phyloP scores from a whole-genome alignment of 1,140 invertebrate species.

The Phortica variegata region DNA sequence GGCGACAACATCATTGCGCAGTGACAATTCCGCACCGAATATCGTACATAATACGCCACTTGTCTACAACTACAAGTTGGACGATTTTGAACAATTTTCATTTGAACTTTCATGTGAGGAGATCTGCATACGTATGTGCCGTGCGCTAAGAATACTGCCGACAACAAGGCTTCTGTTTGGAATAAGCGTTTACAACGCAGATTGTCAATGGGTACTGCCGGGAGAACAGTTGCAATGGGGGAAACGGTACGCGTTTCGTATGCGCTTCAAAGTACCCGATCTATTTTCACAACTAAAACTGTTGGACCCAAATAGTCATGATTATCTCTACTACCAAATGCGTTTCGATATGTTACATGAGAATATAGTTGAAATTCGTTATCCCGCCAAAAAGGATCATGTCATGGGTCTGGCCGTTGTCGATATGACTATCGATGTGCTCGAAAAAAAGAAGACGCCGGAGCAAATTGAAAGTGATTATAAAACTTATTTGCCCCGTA shows the following conservation, averaged over 20 bases:
- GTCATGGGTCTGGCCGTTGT: slow-evolving; percentile 78
- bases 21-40: slow-evolving; percentile 32
- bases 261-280: slow-evolving; percentile 71
- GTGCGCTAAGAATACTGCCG: slow-evolving; percentile 70
- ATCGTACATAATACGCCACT: slow-evolving; percentile 24
- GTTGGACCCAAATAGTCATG: slow-evolving; percentile 72
- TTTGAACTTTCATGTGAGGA: slow-evolving; percentile 62
- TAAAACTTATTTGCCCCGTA: slow-evolving; percentile 78
- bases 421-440: slow-evolving; percentile 78
- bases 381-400: slow-evolving; percentile 72
- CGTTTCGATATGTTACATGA: slow-evolving; percentile 76
- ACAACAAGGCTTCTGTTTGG: slow-evolving; percentile 76
- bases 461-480: slow-evolving; percentile 73
- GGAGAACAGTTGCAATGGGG: slow-evolving; percentile 60
- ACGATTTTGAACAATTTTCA: slow-evolving; percentile 13
- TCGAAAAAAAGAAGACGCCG: slow-evolving; percentile 68
- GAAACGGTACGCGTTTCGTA: slow-evolving; percentile 69
- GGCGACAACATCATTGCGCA: slow-evolving; percentile 28
- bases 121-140: slow-evolving; percentile 70
- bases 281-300: slow-evolving; percentile 64
- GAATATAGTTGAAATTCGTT: slow-evolving; percentile 74
- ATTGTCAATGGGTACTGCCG: slow-evolving; percentile 64
- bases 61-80: slow-evolving; percentile 17
- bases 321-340: slow-evolving; percentile 85
- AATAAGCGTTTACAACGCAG: slow-evolving; percentile 55